Evolutionary conservation across 2,888 invertebrate genomes (phyloP).

Genomic region (Drosophila longiperda): DNA sequence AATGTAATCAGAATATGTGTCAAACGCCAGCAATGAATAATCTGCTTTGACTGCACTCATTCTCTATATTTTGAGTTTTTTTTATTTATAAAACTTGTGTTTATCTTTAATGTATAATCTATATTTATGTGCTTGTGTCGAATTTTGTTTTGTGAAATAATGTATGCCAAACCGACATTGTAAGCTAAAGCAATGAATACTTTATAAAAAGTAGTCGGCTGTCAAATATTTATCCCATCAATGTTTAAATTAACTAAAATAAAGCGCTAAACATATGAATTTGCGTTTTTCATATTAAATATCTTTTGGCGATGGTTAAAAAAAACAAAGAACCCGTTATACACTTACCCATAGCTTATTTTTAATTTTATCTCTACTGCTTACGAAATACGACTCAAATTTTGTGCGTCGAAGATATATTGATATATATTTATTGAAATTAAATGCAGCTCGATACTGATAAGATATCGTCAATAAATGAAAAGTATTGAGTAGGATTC

Average conservation of each 20-base stretch:
- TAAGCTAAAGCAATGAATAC: neutral
- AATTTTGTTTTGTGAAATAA: neutral
- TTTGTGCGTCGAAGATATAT: neutral
- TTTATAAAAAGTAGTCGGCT: neutral
- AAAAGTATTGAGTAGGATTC: neutral
- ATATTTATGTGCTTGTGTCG: slow-evolving; percentile 1
- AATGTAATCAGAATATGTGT: slow-evolving; percentile 23
- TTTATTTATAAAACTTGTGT: neutral
- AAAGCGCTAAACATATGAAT: neutral
- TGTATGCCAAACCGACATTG: neutral
- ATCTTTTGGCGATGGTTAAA: neutral
- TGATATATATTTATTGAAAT: neutral
- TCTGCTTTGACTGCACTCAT: slow-evolving; percentile 16
- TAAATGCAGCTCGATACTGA: neutral
- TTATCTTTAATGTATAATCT: neutral
- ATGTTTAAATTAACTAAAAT: neutral
- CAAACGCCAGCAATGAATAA: slow-evolving; percentile 9
- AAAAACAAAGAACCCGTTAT: neutral
- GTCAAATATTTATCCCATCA: neutral
- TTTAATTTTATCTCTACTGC: neutral
- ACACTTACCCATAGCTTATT: neutral
- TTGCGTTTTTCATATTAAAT: neutral
- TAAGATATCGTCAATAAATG: neutral
- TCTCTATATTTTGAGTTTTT: neutral
- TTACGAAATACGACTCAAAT: neutral